A percentile compares a stretch with the other conserved stretches of the same genome.
Conservation (phyloP, 2,113 vertebrate genomes). For the Hyaena hyaena region DNA sequence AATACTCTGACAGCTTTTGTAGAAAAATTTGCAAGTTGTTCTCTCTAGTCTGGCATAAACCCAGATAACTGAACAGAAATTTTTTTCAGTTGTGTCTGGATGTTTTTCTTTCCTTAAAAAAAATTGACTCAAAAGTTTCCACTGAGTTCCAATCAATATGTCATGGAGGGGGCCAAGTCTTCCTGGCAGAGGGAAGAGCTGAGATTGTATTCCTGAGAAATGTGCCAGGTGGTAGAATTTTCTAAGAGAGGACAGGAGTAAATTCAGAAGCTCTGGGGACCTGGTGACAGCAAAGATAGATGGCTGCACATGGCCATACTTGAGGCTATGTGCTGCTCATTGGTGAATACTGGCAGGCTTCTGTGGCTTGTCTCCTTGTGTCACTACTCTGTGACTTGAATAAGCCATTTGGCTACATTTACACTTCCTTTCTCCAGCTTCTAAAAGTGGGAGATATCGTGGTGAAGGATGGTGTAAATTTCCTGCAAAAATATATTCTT, state of each 20-base stretch:
- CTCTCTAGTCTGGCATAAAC: slow-evolving; percentile 42
- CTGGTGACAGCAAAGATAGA: not conserved
- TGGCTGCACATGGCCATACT: not conserved
- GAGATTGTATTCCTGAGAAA: not conserved
- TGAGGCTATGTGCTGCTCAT: not conserved
- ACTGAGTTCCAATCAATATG: slow-evolving; percentile 52
- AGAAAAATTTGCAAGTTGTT: slow-evolving; percentile 62
- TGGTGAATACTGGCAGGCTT: not conserved
- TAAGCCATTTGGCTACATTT: not conserved
- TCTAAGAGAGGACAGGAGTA: not conserved
- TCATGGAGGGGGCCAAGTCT: slow-evolving; percentile 1
- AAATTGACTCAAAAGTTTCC: slow-evolving; percentile 61
- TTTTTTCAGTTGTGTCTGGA: slow-evolving; percentile 32
- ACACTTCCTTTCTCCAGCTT: not conserved
- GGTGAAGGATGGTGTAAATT: not conserved
- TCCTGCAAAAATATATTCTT: not conserved
- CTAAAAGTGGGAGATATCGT: not conserved
- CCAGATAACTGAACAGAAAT: slow-evolving; percentile 56
- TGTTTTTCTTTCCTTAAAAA: slow-evolving; percentile 68
- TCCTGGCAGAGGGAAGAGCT: not conserved
- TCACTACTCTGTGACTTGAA: not conserved
- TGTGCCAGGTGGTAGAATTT: not conserved
- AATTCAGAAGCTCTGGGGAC: not conserved
- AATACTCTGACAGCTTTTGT: slow-evolving; percentile 53
- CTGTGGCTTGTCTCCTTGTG: not conserved